Percentiles rank a stretch among this genome's conserved stretches.
Conservation (phyloP, 1,140 invertebrate genomes). For the Saccostrea glomerata region DNA sequence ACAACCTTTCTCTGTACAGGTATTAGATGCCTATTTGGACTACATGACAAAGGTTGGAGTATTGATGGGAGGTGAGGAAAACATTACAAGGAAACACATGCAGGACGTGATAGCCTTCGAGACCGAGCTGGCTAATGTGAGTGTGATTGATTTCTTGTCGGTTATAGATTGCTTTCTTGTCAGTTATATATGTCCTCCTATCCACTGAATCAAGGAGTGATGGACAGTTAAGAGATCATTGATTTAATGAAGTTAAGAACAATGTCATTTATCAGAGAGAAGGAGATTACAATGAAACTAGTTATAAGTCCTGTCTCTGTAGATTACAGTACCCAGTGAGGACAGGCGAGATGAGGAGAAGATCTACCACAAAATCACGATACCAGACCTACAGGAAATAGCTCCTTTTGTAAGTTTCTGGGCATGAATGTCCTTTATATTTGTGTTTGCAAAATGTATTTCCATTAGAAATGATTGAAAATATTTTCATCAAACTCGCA, state of each 20-base stretch:
- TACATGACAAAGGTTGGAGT: constrained; percentile 96
- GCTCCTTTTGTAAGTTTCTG: constrained; percentile 80
- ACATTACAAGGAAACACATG: constrained; percentile 86
- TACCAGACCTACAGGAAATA: constrained; percentile 86
- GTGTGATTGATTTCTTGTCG: constrained; percentile 45
- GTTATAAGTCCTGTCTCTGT: too few species aligned
- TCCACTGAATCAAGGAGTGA: background rate
- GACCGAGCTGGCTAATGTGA: constrained; percentile 84
- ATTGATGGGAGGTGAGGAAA: constrained; percentile 91
- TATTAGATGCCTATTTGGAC: constrained; percentile 91
- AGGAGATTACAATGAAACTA: background rate
- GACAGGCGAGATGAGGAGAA: constrained; percentile 93
- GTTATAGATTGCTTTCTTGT: background rate
- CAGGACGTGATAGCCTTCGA: constrained; percentile 93
- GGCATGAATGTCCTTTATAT: too few species aligned
- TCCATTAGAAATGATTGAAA: too few species aligned
- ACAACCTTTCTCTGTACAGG: constrained; percentile 80
- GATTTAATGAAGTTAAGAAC: constrained; percentile 6
- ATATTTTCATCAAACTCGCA: too few species aligned
- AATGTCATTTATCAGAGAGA: background rate
- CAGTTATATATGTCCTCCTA: background rate
- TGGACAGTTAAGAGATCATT: background rate
- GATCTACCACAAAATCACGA: constrained; percentile 93
- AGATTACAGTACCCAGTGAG: constrained; percentile 75
- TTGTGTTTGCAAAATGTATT: too few species aligned